Evolutionary conservation across 2,113 vertebrate species (phyloP).

Genomic region (Balaenoptera acutorostrata): DNA sequence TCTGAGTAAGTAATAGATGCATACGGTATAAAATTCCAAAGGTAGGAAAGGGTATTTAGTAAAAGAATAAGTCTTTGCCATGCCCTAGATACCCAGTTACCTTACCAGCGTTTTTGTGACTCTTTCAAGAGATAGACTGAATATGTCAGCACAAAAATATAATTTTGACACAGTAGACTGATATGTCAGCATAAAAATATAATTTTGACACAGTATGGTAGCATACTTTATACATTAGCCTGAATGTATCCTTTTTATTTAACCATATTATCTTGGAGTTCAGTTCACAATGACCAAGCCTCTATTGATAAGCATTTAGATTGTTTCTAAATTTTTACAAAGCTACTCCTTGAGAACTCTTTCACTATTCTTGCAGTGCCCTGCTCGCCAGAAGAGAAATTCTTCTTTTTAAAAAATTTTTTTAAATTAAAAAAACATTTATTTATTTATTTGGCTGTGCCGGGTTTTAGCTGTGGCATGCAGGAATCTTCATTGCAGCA

Average conservation of each 20-base stretch:
- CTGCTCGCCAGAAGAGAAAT: not conserved
- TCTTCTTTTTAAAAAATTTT: not conserved
- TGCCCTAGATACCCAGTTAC: not conserved
- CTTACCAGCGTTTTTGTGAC: not conserved
- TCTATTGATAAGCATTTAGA: not conserved
- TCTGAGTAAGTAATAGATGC: not conserved
- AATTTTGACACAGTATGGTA: not conserved
- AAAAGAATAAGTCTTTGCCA: not conserved
- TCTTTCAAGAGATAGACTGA: not conserved
- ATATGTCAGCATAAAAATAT: not conserved
- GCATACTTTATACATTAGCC: not conserved
- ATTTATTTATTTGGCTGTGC: too few relatives aligned
- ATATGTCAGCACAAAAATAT: slow-evolving; percentile 30
- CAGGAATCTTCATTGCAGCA: too few relatives aligned
- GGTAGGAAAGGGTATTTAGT: slow-evolving; percentile 23
- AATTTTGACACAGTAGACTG: not conserved
- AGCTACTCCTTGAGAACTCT: slow-evolving; percentile 1
- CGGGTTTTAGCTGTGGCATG: too few relatives aligned
- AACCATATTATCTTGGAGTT: slow-evolving; percentile 17
- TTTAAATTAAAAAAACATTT: not conserved
- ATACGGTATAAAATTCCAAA: not conserved
- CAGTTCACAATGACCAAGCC: not conserved
- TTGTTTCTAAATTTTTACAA: slow-evolving; percentile 43
- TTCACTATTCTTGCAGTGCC: not conserved
- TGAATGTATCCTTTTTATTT: not conserved